A percentile compares a stretch with the other conserved stretches of the same genome.
Evolutionary conservation across 2,113 vertebrate species (phyloP).

Genomic region (Helogale parvula): DNA sequence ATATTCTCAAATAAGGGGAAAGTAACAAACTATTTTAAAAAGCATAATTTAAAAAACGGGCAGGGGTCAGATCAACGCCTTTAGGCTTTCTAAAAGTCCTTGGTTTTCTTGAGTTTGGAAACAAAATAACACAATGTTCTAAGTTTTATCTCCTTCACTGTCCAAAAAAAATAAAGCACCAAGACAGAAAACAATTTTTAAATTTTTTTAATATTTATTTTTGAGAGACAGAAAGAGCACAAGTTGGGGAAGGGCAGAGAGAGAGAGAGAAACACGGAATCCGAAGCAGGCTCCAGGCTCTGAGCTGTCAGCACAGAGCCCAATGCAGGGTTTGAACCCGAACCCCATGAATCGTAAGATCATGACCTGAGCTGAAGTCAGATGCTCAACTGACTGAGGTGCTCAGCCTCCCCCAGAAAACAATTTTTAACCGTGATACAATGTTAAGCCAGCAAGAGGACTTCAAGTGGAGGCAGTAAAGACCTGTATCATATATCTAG

Average conservation of each 20-base stretch:
- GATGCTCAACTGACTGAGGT: no score
- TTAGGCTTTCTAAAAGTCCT: background rate
- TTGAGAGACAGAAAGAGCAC: no score
- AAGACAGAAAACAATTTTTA: background rate
- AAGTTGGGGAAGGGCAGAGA: no score
- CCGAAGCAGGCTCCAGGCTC: no score
- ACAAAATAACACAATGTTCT: conserved; percentile 23
- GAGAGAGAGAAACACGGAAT: no score
- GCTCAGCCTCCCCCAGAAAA: background rate
- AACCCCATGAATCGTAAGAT: no score
- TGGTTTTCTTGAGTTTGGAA: conserved; percentile 30
- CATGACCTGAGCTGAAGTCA: no score
- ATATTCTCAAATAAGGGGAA: background rate
- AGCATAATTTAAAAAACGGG: background rate
- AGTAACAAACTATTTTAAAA: background rate
- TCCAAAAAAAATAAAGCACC: background rate
- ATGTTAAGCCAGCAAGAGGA: background rate
- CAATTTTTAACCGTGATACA: background rate
- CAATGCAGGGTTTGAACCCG: no score
- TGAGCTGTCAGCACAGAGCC: no score
- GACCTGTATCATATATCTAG: background rate
- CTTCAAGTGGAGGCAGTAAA: background rate
- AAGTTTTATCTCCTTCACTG: no score
- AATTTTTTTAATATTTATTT: no score
- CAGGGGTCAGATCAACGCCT: background rate